Evolutionary conservation across 1,140 invertebrate species (phyloP).

Genomic region (Diabrotica virgifera): DNA sequence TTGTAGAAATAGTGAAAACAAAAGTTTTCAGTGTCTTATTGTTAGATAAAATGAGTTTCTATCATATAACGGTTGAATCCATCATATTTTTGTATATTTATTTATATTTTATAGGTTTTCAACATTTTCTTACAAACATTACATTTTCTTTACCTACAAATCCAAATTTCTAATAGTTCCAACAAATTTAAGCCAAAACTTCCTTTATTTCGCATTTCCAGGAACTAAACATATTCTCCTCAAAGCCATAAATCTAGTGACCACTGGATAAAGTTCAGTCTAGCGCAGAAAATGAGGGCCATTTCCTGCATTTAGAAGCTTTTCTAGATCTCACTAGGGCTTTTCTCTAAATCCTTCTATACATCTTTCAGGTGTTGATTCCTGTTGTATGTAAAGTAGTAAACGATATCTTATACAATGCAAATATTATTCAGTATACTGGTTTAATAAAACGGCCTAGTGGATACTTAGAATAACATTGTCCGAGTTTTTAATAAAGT

Average conservation of each 20-base stretch:
- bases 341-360: conserved; percentile 6
- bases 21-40: too few relatives aligned
- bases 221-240: neutral
- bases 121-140: too few relatives aligned
- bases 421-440: neutral
- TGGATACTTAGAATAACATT: too few relatives aligned
- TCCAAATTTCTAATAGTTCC: too few relatives aligned
- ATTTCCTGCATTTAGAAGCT: conserved; percentile 5
- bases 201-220: neutral
- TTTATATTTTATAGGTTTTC: too few relatives aligned
- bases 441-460: neutral
- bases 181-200: too few relatives aligned
- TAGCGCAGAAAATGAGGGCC: conserved; percentile 4
- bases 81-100: too few relatives aligned
- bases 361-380: conserved; percentile 10
- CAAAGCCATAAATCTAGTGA: conserved; percentile 7
- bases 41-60: too few relatives aligned
- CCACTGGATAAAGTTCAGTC: conserved; percentile 12
- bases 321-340: conserved; percentile 3
- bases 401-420: neutral
- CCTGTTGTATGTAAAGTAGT: neutral
- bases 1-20: too few relatives aligned
- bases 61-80: too few relatives aligned
- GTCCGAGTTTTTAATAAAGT: too few relatives aligned
- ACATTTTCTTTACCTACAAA: too few relatives aligned